These are phyloP conservation scores for Ariopsis seemanni DNA, from an alignment of 2,113 vertebrate genomes.

Conservation along the genomic window DNA sequence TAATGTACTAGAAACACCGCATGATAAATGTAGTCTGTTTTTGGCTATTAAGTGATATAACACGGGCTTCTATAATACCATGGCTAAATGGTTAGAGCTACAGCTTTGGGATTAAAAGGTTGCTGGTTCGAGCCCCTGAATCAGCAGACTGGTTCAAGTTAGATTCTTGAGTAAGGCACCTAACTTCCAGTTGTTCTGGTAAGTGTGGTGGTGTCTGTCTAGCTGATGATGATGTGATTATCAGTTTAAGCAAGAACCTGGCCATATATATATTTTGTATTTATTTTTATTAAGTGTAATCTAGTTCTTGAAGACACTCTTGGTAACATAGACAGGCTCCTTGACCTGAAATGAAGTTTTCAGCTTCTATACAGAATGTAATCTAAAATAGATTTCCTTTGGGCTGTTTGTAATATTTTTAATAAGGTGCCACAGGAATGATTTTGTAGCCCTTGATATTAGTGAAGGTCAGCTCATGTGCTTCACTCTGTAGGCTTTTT, in stretches of 20 bases:
- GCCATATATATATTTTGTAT: too few relatives aligned
- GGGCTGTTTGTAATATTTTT: background rate
- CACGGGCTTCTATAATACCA: too few relatives aligned
- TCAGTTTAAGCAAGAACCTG: too few relatives aligned
- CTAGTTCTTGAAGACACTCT: background rate
- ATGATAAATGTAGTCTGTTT: constrained; percentile 15
- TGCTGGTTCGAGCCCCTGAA: too few relatives aligned
- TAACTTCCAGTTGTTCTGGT: too few relatives aligned
- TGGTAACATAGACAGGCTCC: background rate
- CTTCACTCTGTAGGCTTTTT: background rate
- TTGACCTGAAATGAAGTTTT: background rate
- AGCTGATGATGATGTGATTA: too few relatives aligned
- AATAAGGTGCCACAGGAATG: background rate
- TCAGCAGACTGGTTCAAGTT: too few relatives aligned
- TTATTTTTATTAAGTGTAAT: background rate
- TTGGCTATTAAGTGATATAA: background rate
- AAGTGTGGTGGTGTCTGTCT: too few relatives aligned
- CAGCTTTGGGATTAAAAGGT: too few relatives aligned
- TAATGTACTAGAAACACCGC: constrained; percentile 29
- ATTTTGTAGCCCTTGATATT: too few relatives aligned
- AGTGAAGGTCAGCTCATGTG: background rate
- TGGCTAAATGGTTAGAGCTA: too few relatives aligned
- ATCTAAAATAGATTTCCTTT: background rate
- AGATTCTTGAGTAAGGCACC: too few relatives aligned
- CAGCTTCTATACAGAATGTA: background rate